Evolutionary conservation across 1,140 invertebrate genomes (phyloP).

Genomic region (Ceratosolen solmsi): DNA sequence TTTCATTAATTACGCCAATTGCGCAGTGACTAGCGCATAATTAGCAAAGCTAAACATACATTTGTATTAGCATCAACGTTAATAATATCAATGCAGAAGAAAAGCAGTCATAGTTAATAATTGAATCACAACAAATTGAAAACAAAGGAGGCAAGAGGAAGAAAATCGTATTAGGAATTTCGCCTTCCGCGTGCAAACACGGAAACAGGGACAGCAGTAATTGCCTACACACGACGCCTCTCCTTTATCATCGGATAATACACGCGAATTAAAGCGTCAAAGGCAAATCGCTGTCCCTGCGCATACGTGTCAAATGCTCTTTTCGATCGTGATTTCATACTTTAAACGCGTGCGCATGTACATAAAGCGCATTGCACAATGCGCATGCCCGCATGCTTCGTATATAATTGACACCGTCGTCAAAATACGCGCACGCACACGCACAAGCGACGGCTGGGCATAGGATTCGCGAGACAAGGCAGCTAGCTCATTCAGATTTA

Average conservation of each 20-base stretch:
- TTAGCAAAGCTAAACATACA: not conserved
- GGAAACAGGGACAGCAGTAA: not conserved
- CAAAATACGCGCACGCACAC: not conserved
- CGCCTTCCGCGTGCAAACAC: not conserved
- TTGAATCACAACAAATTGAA: slow-evolving; percentile 5
- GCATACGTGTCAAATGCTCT: not conserved
- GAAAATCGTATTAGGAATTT: not conserved
- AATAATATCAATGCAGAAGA: not conserved
- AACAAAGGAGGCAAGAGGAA: not conserved
- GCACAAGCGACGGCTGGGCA: not conserved
- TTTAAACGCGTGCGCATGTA: not conserved
- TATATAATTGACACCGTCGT: not conserved
- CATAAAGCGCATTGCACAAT: too few species aligned
- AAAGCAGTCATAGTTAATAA: not conserved
- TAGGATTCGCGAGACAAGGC: not conserved
- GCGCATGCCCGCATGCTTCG: not conserved
- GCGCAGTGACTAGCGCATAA: not conserved
- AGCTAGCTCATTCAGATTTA: not conserved
- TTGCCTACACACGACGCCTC: not conserved
- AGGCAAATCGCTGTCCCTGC: not conserved
- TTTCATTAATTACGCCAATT: not conserved
- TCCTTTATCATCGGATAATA: slow-evolving; percentile 1
- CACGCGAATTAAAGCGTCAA: not conserved
- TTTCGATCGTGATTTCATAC: slow-evolving; percentile 19
- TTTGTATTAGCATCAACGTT: not conserved